These are phyloP conservation scores for Prietella phreatophila DNA, from an alignment of 2,113 vertebrate genomes.

Conservation along the genomic window DNA sequence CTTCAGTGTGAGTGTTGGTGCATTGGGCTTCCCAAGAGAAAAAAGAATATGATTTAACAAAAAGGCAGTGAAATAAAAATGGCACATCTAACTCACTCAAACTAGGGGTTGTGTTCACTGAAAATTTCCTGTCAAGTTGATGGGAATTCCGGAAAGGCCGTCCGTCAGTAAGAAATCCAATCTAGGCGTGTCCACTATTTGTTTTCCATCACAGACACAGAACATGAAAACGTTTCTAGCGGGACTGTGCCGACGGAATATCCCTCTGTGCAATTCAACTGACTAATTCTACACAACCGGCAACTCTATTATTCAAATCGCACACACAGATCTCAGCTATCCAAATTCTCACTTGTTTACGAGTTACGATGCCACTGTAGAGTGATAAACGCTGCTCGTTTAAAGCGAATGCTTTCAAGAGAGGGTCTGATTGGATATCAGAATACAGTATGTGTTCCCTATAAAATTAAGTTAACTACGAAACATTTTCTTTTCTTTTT, in stretches of 20 bases:
- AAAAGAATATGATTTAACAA: not conserved
- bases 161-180: not conserved
- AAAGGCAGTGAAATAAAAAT: not conserved
- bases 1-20: not conserved
- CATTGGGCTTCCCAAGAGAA: not conserved
- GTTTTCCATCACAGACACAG: not conserved
- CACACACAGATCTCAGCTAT: not conserved
- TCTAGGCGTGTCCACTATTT: not conserved
- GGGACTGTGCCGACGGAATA: not conserved
- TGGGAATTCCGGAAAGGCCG: not conserved
- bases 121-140: not conserved
- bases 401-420: not conserved
- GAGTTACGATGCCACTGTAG: not conserved
- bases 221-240: not conserved
- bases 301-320: too few species aligned
- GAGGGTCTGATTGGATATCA: not conserved
- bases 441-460: too few species aligned
- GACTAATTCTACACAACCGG: too few species aligned
- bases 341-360: not conserved
- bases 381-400: not conserved
- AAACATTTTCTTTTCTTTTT: too few species aligned
- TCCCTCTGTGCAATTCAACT: not conserved
- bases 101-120: not conserved
- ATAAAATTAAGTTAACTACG: too few species aligned
- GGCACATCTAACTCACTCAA: not conserved